These are phyloP conservation scores for Pararge aegeria DNA, from an alignment of 1,140 invertebrate genomes.

Conservation along the genomic window DNA sequence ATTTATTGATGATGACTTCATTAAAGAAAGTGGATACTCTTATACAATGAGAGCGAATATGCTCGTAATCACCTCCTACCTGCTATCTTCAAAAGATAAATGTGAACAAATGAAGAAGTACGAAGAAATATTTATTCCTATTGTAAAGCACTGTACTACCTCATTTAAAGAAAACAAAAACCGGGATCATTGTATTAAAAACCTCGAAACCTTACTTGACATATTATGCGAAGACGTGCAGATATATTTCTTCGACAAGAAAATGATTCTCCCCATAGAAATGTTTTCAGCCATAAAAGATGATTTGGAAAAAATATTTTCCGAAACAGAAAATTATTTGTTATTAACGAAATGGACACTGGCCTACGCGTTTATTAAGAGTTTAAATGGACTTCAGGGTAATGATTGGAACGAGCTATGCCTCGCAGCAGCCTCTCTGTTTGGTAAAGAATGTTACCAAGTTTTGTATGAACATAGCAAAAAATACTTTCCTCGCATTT, in stretches of 20 bases:
- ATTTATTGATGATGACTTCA: conserved; percentile 34
- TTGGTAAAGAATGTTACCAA: conserved; percentile 36
- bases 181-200: conserved; percentile 14
- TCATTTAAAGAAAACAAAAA: conserved; percentile 26
- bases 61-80: conserved; percentile 38
- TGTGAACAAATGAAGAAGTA: conserved; percentile 42
- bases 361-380: conserved; percentile 30
- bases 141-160: conserved; percentile 33
- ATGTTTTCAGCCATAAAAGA: conserved; percentile 43
- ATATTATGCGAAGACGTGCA: conserved; percentile 30
- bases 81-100: conserved; percentile 35
- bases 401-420: conserved; percentile 36
- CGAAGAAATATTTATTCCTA: conserved; percentile 37
- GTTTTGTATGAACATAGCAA: conserved; percentile 44
- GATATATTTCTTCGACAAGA: conserved; percentile 31
- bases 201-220: conserved; percentile 22
- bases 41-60: conserved; percentile 6
- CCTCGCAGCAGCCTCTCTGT: conserved; percentile 28
- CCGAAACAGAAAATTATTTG: conserved; percentile 43
- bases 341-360: conserved; percentile 47
- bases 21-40: conserved; percentile 12
- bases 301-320: conserved; percentile 35
- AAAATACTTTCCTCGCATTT: conserved; percentile 43
- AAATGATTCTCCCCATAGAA: conserved; percentile 38
- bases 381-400: conserved; percentile 24